Base-by-base conservation (phyloP, 1,140 invertebrate genomes). In the Cheumatopsyche charites region DNA sequence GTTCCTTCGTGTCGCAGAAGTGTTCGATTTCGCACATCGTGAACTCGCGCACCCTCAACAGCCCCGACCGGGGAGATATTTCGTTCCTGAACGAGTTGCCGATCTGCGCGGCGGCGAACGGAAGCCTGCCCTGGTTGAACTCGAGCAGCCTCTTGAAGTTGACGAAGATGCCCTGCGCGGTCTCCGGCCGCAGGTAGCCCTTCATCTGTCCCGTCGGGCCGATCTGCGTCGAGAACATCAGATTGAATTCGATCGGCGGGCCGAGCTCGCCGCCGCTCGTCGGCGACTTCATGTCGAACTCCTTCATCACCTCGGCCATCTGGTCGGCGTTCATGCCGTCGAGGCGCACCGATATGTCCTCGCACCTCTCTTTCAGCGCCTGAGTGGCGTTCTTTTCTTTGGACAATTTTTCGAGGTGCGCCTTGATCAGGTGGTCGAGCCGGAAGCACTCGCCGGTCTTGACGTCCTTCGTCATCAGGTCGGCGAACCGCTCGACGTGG, bases 21-120 rank as follows among this genome's bases (percentile, higher is more conserved):
- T 99, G 97, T 82, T 99, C 98, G 77, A 99, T 99, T 86, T 99
- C 98, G 58, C 97, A 98, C 97, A 99, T 98, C 0, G 97, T 99
- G 79, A 99, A 99, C 81, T 99, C 98, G 79, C 93, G 87, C 0
- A 99, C 97, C 79, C 98, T 88, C 15, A 99, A 91, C 9, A 99
- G 86, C 0, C 98, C 98, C 78, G 97, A 98, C 63, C 98, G 86
- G 13, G 98, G 98, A 0, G 98, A 99, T 74, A 99, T 99, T 87
- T 99, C 98, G 87, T 99, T 99, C 75, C 98, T 89, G 80, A 99
- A 99, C 0, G 98, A 92, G 79, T 97, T 96, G 23, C 98, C 97
- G 86, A 98, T 97, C 85, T 99, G 97, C 9, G 98, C 97, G 70
- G 95, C 97, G 73, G 97, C 97, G 86, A 99, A 99, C 52, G 98